Evolutionary conservation across 1,140 invertebrate genomes (phyloP).

Genomic region (Leucophenga varia): DNA sequence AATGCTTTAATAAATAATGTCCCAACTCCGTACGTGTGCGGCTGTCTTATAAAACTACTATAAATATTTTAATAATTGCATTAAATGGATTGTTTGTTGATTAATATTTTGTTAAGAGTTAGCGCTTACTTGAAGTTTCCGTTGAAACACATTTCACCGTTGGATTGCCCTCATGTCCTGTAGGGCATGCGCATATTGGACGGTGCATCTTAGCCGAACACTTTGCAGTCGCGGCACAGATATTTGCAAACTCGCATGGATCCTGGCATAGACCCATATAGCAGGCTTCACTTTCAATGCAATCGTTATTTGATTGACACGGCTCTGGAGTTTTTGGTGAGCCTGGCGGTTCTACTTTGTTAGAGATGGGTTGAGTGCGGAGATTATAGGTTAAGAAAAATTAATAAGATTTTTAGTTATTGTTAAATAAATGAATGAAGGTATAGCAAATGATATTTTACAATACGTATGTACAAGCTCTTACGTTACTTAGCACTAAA

Average conservation of each 20-base stretch:
- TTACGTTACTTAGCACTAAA: slow-evolving; percentile 25
- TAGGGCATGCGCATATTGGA: slow-evolving; percentile 75
- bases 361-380: slow-evolving; percentile 39
- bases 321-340: slow-evolving; percentile 67
- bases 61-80: slow-evolving; percentile 11
- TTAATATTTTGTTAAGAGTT: slow-evolving; percentile 27
- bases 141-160: slow-evolving; percentile 70
- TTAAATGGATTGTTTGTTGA: slow-evolving; percentile 19
- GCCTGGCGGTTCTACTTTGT: slow-evolving; percentile 66
- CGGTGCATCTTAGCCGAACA: slow-evolving; percentile 74
- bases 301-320: slow-evolving; percentile 73
- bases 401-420: slow-evolving; percentile 1
- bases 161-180: slow-evolving; percentile 74
- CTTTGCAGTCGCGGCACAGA: slow-evolving; percentile 70
- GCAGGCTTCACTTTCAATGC: slow-evolving; percentile 73
- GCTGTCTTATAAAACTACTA: neutral
- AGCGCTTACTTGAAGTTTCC: slow-evolving; percentile 68
- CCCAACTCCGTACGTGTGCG: too few relatives aligned
- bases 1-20: neutral
- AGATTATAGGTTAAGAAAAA: too few relatives aligned
- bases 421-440: slow-evolving; percentile 2
- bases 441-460: neutral
- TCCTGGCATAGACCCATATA: slow-evolving; percentile 73
- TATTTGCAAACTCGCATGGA: slow-evolving; percentile 72
- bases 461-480: neutral